Conservation (phyloP, 2,888 invertebrate species). For the Neoaliturus tenellus region DNA sequence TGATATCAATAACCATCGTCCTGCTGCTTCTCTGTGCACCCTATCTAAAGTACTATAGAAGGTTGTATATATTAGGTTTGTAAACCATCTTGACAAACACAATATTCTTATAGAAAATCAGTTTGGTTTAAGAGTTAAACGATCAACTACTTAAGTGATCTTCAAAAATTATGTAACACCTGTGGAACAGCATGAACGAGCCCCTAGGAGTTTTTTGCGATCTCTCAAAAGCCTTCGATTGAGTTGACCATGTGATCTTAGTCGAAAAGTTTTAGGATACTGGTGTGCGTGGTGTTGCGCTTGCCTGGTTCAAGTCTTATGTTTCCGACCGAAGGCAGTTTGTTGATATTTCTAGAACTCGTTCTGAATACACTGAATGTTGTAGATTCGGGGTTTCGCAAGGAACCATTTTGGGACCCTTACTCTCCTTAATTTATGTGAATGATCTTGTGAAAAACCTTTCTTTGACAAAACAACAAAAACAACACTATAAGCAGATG, state of each 20-base stretch:
- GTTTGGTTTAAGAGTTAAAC: background rate
- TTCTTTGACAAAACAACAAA: too few relatives aligned
- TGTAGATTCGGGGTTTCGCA: background rate
- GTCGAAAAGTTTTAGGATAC: background rate
- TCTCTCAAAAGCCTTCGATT: conserved; percentile 13
- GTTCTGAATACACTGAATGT: background rate
- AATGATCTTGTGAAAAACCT: background rate
- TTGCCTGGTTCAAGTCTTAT: background rate
- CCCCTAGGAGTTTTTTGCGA: background rate
- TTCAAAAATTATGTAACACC: background rate
- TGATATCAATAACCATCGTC: conserved; percentile 13
- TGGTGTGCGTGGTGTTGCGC: background rate
- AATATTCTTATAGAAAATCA: background rate
- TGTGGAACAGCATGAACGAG: background rate
- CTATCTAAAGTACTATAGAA: background rate
- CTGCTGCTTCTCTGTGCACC: background rate
- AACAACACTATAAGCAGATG: too few relatives aligned
- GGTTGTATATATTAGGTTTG: background rate
- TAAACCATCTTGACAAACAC: background rate
- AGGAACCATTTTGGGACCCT: background rate
- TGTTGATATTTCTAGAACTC: background rate
- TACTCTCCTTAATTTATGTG: background rate
- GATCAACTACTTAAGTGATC: background rate
- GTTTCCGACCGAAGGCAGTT: background rate
- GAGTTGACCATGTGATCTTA: background rate